These are phyloP conservation scores for Sebastolobus alascanus DNA, from an alignment of 2,797 vertebrate genomes.

Conservation along the genomic window DNA sequence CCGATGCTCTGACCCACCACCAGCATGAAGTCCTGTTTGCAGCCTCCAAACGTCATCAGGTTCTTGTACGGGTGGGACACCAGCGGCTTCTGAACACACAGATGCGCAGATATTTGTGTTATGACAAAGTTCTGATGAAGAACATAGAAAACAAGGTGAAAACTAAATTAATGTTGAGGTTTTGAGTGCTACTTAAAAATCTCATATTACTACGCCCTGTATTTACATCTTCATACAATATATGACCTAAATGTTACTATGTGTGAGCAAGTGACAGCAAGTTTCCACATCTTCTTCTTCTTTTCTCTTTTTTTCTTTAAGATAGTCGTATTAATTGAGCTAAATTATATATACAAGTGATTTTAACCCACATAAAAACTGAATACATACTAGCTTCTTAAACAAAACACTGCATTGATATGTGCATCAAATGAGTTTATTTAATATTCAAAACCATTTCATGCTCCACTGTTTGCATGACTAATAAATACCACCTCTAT, in stretches of 20 bases:
- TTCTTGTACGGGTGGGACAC: slow-evolving; percentile 89
- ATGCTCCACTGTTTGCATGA: not conserved
- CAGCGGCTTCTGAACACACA: slow-evolving; percentile 86
- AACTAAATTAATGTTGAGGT: no score
- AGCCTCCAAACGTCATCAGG: slow-evolving; percentile 95
- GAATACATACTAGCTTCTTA: not conserved
- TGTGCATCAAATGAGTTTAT: not conserved
- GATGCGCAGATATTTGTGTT: not conserved
- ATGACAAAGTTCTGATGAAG: no score
- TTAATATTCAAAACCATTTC: not conserved
- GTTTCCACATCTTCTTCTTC: not conserved
- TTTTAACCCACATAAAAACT: not conserved
- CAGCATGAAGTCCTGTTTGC: slow-evolving; percentile 95
- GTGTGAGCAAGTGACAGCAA: not conserved
- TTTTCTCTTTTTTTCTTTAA: no score
- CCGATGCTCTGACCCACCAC: slow-evolving; percentile 84
- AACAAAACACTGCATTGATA: not conserved
- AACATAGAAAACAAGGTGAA: no score
- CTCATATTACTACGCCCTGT: not conserved
- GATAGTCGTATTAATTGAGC: not conserved
- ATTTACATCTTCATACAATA: not conserved
- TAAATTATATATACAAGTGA: not conserved
- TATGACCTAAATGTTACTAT: not conserved
- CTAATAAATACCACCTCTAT: not conserved
- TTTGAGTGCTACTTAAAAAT: not conserved